Base-by-base conservation (phyloP, 2,888 invertebrate species). In the Oligia strigilis region DNA sequence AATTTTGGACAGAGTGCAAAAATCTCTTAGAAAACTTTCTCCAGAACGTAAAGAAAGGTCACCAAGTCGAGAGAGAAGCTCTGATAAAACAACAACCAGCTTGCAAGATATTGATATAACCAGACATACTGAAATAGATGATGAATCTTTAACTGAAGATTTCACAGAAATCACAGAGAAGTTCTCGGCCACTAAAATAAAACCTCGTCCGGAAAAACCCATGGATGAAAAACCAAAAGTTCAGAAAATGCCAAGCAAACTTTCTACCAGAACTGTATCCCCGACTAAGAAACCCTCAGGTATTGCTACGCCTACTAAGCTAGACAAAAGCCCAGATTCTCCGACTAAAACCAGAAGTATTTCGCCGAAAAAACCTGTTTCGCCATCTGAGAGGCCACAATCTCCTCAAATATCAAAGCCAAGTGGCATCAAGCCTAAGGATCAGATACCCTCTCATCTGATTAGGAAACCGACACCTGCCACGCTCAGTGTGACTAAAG, bases 1-100 rank as follows among this genome's bases (percentile, higher is more conserved):
- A 90, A 93, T 96, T 84, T 84, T 96, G 29, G 94, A 96, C 71
- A 94, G 92, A 88, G 96, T 96, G 6, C 94, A 96, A 88, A 94
- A 95, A 73, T 96, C 96, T 29, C 89, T 95, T 8, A 92, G 95
- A 86, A 96, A 95, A 86, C 86, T 96, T 29, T 97, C 97, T n/a
- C 96, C 96, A 0, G 93, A 94, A 49, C 94, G 95, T 19, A 94
- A 91, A 76, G 91, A 93, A 75, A 93, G 90, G 75, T 94, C 94
- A 58, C 94, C 94, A 0, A 94, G 91, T 80, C 92, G 93, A 40
- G 95, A 94, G 70, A 93, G 85, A 70, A 95, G 93, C 83, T 94
- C 94, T 36, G 87, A 84, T 19, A 95, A 95, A 91, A 91, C 91
- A 19, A 94, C 90, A 23, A 94, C 93, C 17, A 94, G 93, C 77